Conservation (phyloP, 2,113 vertebrate genomes). For the Sapayoa aenigma region DNA sequence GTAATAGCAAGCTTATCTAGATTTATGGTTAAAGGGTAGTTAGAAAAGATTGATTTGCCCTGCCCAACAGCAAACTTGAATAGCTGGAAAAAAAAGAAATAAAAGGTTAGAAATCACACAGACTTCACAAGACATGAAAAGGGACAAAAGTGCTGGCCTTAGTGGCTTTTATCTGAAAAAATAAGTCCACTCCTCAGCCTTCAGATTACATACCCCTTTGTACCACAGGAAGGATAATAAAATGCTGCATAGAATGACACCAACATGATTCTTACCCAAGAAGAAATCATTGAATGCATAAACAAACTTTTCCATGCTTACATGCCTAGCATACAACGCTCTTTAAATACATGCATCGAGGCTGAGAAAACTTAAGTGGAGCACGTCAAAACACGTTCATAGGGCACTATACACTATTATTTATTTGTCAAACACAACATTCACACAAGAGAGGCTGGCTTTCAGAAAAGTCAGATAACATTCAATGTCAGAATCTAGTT, state of each 20-base stretch:
- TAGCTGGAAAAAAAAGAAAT: constrained; percentile 22
- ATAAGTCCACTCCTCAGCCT: neutral
- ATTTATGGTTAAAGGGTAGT: constrained; percentile 61
- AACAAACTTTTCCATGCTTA: constrained; percentile 3
- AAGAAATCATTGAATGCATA: neutral
- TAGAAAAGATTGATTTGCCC: constrained; percentile 51
- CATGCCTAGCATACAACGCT: neutral
- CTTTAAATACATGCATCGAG: neutral
- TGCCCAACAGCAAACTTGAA: constrained; percentile 40
- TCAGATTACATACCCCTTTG: constrained; percentile 26
- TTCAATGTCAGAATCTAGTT: neutral
- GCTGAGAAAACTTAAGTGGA: neutral
- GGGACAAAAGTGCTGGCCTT: neutral
- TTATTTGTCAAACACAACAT: constrained; percentile 39
- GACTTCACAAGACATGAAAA: constrained; percentile 22
- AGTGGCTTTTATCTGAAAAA: constrained; percentile 22
- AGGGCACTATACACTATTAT: neutral
- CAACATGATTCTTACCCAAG: neutral
- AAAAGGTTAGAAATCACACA: constrained; percentile 20
- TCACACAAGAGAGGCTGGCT: neutral
- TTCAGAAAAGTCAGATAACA: constrained; percentile 15
- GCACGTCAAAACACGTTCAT: neutral
- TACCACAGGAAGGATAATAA: constrained; percentile 31
- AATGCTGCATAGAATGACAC: neutral
- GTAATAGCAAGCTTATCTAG: constrained; percentile 53